Base-by-base conservation (phyloP, 2,888 invertebrate species). In the Clivina fossor region DNA sequence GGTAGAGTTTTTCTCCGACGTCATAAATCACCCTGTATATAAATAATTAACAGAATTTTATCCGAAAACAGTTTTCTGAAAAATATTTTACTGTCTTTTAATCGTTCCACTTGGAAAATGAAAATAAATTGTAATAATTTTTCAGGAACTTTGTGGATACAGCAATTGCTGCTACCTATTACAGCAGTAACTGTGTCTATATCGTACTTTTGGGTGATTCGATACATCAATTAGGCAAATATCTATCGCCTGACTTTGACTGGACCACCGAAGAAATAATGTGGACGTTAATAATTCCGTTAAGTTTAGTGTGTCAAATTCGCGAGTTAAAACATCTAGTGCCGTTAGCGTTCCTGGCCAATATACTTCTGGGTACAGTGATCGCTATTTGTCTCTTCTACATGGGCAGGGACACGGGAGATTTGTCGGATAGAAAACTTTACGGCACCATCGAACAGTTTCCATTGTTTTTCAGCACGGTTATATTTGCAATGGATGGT, bases 401-500 rank as follows among this genome's bases (percentile, higher is more conserved):
- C 70, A 81, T 93, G 69, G 86, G 93, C 69, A 79, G 76, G 40
- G 81, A 78, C 48, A 69, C 83, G 47, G 33, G 33, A 2, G 33
- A 47, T 22, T 5, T 47, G 3, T 4, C n/a, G 1, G 22, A 47
- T 11, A 33, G 33, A 9, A 28, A 20, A 15, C 7, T 47, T 15
- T 32, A 20, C 20, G 32, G 33, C 2, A 13, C 77, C n/a, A 74
- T 80, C 7, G 74, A 73, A 0, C 78, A 84, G 37, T 78, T 93
- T 66, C 97, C 97, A 0, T 76, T 94, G 40, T 98, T 93, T 76
- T 92, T 98, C 71, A 13, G 96, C 49, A 97, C 96, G 0, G 96
- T 94, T 0, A 88, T 98, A 63, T 98, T 96, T 71, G 93, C 98
- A 2, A 96, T 98, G 84, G 98, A 99, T 77, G 94, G 93, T 38